These are phyloP conservation scores for Bovichtus diacanthus DNA, from an alignment of 2,797 vertebrate genomes.

Conservation along the genomic window DNA sequence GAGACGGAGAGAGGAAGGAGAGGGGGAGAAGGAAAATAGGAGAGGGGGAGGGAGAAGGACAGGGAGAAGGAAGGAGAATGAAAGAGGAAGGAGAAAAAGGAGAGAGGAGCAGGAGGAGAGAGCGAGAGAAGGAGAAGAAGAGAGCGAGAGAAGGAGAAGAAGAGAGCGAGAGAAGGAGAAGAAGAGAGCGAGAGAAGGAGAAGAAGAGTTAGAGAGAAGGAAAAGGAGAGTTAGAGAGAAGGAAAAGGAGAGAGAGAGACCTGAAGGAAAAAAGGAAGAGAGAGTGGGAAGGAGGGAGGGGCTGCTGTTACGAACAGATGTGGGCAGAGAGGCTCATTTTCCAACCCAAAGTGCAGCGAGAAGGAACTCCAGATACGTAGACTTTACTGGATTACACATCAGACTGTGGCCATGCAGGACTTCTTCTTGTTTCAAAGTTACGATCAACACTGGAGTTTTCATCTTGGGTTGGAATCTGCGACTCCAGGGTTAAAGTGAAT, in stretches of 20 bases:
- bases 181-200: too few relatives aligned
- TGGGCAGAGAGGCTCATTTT: constrained; percentile 72
- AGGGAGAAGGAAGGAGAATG: too few relatives aligned
- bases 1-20: too few relatives aligned
- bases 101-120: too few relatives aligned
- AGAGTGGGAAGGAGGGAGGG: constrained; percentile 60
- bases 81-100: too few relatives aligned
- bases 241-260: constrained; percentile 33
- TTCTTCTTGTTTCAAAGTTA: not conserved
- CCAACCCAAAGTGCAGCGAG: constrained; percentile 41
- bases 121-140: too few relatives aligned
- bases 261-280: constrained; percentile 45
- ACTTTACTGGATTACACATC: constrained; percentile 37
- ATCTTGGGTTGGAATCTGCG: not conserved
- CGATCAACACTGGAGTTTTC: not conserved
- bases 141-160: too few relatives aligned
- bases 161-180: too few relatives aligned
- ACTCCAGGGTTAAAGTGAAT: not conserved
- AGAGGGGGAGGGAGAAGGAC: too few relatives aligned
- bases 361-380: constrained; percentile 17
- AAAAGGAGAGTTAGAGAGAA: too few relatives aligned
- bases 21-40: too few relatives aligned
- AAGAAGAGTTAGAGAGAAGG: too few relatives aligned
- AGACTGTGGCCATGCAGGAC: not conserved
- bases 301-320: constrained; percentile 73